A percentile compares a stretch with the other conserved stretches of the same genome.
Evolutionary conservation across 2,797 vertebrate species (phyloP).

Genomic region (Lacerta agilis): DNA sequence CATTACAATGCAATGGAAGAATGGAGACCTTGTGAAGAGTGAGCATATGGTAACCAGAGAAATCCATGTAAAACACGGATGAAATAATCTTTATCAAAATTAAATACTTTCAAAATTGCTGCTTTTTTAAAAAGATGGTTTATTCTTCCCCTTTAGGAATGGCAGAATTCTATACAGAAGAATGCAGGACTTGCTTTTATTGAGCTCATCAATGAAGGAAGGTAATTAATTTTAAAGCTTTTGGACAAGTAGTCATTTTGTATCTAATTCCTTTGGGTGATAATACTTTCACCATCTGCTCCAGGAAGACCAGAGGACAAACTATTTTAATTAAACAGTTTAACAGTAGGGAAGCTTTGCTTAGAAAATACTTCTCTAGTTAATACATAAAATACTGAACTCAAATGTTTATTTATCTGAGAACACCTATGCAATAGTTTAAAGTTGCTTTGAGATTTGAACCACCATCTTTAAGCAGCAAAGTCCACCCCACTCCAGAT

Average conservation of each 20-base stretch:
- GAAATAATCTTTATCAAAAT: slow-evolving; percentile 19
- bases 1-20: background rate
- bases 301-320: slow-evolving; percentile 48
- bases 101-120: slow-evolving; percentile 48
- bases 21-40: background rate
- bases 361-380: slow-evolving; percentile 44
- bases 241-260: slow-evolving; percentile 64
- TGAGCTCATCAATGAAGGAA: slow-evolving; percentile 94
- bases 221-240: slow-evolving; percentile 82
- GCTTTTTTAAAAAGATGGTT: slow-evolving; percentile 52
- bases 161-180: slow-evolving; percentile 98
- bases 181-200: slow-evolving; percentile 94
- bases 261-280: slow-evolving; percentile 65
- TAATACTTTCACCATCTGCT: slow-evolving; percentile 74
- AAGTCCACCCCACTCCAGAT: slow-evolving; percentile 68
- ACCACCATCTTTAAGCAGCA: slow-evolving; percentile 54
- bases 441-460: slow-evolving; percentile 61
- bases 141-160: slow-evolving; percentile 84
- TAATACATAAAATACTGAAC: slow-evolving; percentile 51
- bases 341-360: slow-evolving; percentile 43
- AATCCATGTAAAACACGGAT: background rate
- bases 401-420: slow-evolving; percentile 39
- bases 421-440: slow-evolving; percentile 40
- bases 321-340: slow-evolving; percentile 55
- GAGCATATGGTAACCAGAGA: slow-evolving; percentile 1